phyloP scores from a whole-genome alignment of 2,888 invertebrate genomes.

The Tipula confusa region DNA sequence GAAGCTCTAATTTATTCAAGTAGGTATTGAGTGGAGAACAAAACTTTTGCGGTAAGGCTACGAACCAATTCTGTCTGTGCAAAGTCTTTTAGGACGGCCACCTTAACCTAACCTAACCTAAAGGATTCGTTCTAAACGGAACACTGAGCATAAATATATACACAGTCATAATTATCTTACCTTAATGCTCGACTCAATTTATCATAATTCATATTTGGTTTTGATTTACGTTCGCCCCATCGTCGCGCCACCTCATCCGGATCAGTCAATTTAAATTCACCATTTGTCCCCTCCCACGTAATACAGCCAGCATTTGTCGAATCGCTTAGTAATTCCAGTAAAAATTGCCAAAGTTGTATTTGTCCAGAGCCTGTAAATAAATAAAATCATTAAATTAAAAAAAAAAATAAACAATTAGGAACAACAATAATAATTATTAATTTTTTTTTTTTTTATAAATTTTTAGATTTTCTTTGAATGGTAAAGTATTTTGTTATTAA shows the following conservation, averaged over 20 bases:
- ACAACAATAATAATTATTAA: not conserved
- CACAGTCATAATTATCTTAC: too few relatives aligned
- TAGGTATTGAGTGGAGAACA: too few relatives aligned
- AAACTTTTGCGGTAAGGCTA: too few relatives aligned
- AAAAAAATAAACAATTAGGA: not conserved
- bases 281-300: constrained; percentile 98
- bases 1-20: too few relatives aligned
- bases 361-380: constrained; percentile 77
- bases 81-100: too few relatives aligned
- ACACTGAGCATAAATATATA: too few relatives aligned
- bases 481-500: not conserved
- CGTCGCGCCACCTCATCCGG: constrained; percentile 96
- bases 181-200: constrained; percentile 94
- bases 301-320: constrained; percentile 94
- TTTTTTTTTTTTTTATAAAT: not conserved
- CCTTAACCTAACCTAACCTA: too few relatives aligned
- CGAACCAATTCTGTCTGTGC: too few relatives aligned
- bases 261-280: constrained; percentile 97
- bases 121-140: not conserved
- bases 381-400: not conserved
- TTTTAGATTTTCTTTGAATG: not conserved
- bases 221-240: constrained; percentile 98
- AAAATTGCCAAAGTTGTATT: constrained; percentile 98
- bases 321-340: constrained; percentile 93
- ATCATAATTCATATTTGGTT: constrained; percentile 99